These are phyloP conservation scores for Lophius piscatorius DNA, from an alignment of 2,113 vertebrate genomes.

Conservation along the genomic window DNA sequence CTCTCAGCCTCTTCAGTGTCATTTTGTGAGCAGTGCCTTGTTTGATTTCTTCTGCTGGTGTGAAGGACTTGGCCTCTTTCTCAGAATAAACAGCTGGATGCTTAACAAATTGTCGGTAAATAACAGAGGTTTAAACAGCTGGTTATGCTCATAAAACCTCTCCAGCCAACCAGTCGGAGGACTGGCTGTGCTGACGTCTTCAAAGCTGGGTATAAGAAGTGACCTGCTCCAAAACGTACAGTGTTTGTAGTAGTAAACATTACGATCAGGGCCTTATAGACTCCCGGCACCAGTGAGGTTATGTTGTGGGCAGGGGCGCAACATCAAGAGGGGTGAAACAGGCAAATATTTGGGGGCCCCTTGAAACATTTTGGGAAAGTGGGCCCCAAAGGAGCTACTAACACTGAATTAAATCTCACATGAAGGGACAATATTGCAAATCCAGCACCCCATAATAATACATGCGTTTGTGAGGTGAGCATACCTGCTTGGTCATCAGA, in stretches of 20 bases:
- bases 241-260: not conserved
- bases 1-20: conserved; percentile 21
- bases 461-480: too few relatives aligned
- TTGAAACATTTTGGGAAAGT: too few relatives aligned
- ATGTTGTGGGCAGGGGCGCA: too few relatives aligned
- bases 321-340: too few relatives aligned
- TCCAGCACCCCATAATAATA: too few relatives aligned
- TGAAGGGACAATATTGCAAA: too few relatives aligned
- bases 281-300: too few relatives aligned
- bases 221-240: conserved; percentile 11
- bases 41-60: conserved; percentile 74
- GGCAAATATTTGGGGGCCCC: too few relatives aligned
- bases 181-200: conserved; percentile 11
- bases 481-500: too few relatives aligned
- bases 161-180: conserved; percentile 16
- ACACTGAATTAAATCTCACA: too few relatives aligned
- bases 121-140: conserved; percentile 80
- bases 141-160: conserved; percentile 65
- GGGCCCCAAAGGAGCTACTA: too few relatives aligned
- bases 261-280: too few relatives aligned
- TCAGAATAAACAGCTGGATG: conserved; percentile 79
- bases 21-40: conserved; percentile 48
- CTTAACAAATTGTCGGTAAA: conserved; percentile 78
- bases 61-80: conserved; percentile 65
- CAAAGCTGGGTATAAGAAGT: conserved; percentile 24